Conservation (phyloP, 1,140 invertebrate genomes). For the Asbolus verrucosus region DNA sequence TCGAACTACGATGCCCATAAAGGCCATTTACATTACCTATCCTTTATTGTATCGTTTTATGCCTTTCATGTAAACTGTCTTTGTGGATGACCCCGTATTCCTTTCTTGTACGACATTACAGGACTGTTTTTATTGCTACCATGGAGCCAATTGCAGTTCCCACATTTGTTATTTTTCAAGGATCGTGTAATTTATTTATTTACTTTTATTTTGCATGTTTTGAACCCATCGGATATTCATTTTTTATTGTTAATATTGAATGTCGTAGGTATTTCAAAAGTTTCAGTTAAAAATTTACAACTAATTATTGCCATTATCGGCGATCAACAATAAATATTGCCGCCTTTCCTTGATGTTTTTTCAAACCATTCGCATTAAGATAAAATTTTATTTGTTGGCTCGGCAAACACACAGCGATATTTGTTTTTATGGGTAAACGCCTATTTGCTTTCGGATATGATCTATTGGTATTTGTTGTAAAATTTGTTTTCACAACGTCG, state of each 20-base stretch:
- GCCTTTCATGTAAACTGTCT: constrained; percentile 6
- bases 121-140: constrained; percentile 6
- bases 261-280: too few relatives aligned
- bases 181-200: constrained; percentile 35
- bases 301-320: neutral
- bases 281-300: constrained; percentile 10
- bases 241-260: too few relatives aligned
- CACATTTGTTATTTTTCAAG: constrained; percentile 30
- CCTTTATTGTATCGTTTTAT: too few relatives aligned
- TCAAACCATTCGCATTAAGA: constrained; percentile 8
- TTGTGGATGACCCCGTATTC: constrained; percentile 37
- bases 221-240: neutral
- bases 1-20: neutral
- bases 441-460: constrained; percentile 19
- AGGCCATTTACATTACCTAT: neutral
- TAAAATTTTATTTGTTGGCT: constrained; percentile 32
- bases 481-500: constrained; percentile 8
- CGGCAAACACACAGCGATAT: constrained; percentile 16
- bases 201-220: constrained; percentile 10
- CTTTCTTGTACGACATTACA: constrained; percentile 14
- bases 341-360: constrained; percentile 4
- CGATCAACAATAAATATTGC: neutral
- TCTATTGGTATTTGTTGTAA: constrained; percentile 18
- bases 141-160: constrained; percentile 8
- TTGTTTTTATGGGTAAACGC: constrained; percentile 23